A percentile compares a stretch with the other conserved stretches of the same genome.
phyloP scores from a whole-genome alignment of 1,140 invertebrate genomes.

The Mya arenaria region DNA sequence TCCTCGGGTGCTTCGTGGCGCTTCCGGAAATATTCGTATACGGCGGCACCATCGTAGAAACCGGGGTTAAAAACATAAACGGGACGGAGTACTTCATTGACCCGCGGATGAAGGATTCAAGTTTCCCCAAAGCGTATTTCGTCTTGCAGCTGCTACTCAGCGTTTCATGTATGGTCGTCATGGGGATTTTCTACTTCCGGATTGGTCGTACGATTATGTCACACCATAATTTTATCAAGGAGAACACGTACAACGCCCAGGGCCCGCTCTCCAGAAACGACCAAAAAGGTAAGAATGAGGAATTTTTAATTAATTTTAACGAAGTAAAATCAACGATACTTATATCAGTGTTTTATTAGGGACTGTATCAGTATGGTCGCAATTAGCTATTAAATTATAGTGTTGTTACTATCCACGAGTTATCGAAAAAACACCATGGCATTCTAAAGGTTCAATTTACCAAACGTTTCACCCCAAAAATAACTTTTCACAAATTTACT shows the following conservation, averaged over 20 bases:
- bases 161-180: slow-evolving; percentile 24
- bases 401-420: too few relatives aligned
- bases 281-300: too few relatives aligned
- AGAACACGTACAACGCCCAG: slow-evolving; percentile 36
- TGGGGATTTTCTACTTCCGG: slow-evolving; percentile 34
- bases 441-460: too few relatives aligned
- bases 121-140: slow-evolving; percentile 32
- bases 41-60: slow-evolving; percentile 22
- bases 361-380: too few relatives aligned
- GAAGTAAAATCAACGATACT: too few relatives aligned
- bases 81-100: slow-evolving; percentile 47
- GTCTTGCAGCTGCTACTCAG: slow-evolving; percentile 34
- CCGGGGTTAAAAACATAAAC: slow-evolving; percentile 34
- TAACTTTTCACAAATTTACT: too few relatives aligned
- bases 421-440: too few relatives aligned
- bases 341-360: too few relatives aligned
- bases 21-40: slow-evolving; percentile 33
- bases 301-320: too few relatives aligned
- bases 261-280: too few relatives aligned
- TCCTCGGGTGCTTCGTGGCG: slow-evolving; percentile 18
- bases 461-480: too few relatives aligned
- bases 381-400: too few relatives aligned
- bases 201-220: slow-evolving; percentile 22
- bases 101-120: neutral
- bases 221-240: slow-evolving; percentile 40